Conservation (phyloP, 2,888 invertebrate species). For the Drosophila emarginata region DNA sequence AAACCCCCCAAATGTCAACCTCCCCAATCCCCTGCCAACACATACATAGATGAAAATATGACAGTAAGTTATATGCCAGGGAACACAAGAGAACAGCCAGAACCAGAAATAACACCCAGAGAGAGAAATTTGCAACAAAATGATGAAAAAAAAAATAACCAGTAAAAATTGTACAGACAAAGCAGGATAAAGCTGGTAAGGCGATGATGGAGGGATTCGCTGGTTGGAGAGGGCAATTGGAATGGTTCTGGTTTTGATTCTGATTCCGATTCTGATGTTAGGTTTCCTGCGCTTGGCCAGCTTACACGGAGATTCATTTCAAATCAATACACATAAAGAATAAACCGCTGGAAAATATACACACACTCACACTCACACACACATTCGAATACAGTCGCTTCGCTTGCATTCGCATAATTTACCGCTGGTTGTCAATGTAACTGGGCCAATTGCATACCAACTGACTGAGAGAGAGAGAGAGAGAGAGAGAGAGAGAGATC, state of each 20-base stretch:
- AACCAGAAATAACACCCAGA: conserved; percentile 9
- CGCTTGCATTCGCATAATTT: conserved; percentile 46
- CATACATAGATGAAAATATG: conserved; percentile 69
- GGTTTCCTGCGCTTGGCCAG: conserved; percentile 45
- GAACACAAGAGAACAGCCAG: conserved; percentile 14
- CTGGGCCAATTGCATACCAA: conserved; percentile 55
- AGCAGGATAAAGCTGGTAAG: conserved; percentile 3
- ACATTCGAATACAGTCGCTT: neutral
- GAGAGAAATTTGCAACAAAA: conserved; percentile 21
- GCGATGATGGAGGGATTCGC: conserved; percentile 1
- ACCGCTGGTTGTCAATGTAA: conserved; percentile 50
- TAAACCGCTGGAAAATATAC: conserved; percentile 46
- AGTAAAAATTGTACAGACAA: conserved; percentile 30
- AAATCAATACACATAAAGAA: conserved; percentile 75
- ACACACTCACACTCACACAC: conserved; percentile 28
- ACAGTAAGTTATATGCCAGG: conserved; percentile 73
- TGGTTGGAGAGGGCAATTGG: conserved; percentile 3
- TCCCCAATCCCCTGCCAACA: neutral
- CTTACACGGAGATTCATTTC: conserved; percentile 73
- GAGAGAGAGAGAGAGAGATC: neutral
- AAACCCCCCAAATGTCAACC: neutral
- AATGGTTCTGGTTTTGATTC: conserved; percentile 13
- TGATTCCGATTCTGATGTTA: conserved; percentile 32
- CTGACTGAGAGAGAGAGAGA: no score
- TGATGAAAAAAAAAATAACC: conserved; percentile 3